Evolutionary conservation across 2,113 vertebrate genomes (phyloP).

Genomic region (Circaetus gallicus): DNA sequence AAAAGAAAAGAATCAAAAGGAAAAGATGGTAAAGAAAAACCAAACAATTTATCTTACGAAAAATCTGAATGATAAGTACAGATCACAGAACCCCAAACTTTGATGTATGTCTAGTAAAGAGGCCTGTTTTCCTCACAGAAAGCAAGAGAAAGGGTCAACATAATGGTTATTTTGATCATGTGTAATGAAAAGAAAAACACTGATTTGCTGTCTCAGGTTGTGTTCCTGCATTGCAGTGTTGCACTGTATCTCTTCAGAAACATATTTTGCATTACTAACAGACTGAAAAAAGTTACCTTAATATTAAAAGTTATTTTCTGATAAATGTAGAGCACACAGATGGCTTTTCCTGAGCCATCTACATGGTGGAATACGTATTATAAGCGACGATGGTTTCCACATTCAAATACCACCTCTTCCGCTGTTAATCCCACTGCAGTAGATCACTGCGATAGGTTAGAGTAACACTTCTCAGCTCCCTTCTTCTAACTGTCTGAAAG

Average conservation of each 20-base stretch:
- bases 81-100: neutral
- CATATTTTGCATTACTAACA: neutral
- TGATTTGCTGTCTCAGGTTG: neutral
- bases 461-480: neutral
- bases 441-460: neutral
- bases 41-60: neutral
- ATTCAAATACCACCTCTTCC: neutral
- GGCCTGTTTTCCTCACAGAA: neutral
- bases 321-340: accelerated
- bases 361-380: neutral
- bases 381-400: neutral
- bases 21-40: neutral
- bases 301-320: neutral
- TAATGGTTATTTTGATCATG: neutral
- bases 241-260: neutral
- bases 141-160: neutral
- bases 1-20: neutral
- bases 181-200: neutral
- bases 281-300: neutral
- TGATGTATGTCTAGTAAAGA: neutral
- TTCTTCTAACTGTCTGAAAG: neutral
- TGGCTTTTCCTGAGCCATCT: neutral
- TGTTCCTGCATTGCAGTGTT: neutral
- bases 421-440: neutral
- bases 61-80: neutral